These are phyloP conservation scores for Sinohyriopsis cumingii DNA, from an alignment of 2,888 invertebrate genomes.

Conservation along the genomic window DNA sequence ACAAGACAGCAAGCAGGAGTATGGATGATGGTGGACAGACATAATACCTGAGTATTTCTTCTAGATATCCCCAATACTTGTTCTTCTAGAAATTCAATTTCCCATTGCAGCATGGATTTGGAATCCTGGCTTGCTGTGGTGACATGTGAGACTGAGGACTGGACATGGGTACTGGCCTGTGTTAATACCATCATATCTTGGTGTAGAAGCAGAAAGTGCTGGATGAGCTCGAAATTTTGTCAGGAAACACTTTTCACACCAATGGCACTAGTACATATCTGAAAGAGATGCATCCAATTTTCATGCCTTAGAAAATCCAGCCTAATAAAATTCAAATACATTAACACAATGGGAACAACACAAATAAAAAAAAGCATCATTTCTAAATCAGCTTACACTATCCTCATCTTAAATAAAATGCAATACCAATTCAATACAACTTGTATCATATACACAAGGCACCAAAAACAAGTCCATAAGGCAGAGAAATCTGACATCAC, in stretches of 20 bases:
- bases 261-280: slow-evolving; percentile 40
- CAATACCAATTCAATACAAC: too few relatives aligned
- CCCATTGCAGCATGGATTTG: slow-evolving; percentile 20
- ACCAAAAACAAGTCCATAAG: too few relatives aligned
- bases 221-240: slow-evolving; percentile 37
- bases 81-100: slow-evolving; percentile 34
- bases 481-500: too few relatives aligned
- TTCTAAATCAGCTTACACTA: too few relatives aligned
- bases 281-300: slow-evolving; percentile 11
- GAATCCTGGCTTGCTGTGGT: slow-evolving; percentile 7
- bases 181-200: slow-evolving; percentile 43
- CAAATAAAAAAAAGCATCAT: too few relatives aligned
- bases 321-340: too few relatives aligned
- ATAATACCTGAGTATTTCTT: slow-evolving; percentile 17
- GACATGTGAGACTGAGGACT: neutral
- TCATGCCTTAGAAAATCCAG: too few relatives aligned
- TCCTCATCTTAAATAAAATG: too few relatives aligned
- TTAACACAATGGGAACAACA: too few relatives aligned
- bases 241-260: slow-evolving; percentile 46
- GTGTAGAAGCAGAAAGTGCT: slow-evolving; percentile 40
- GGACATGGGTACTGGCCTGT: slow-evolving; percentile 12
- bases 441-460: too few relatives aligned
- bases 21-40: neutral
- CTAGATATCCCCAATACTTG: slow-evolving; percentile 26
- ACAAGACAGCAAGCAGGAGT: neutral